Evolutionary conservation across 2,888 invertebrate species (phyloP).

Genomic region (Andricus curvator): DNA sequence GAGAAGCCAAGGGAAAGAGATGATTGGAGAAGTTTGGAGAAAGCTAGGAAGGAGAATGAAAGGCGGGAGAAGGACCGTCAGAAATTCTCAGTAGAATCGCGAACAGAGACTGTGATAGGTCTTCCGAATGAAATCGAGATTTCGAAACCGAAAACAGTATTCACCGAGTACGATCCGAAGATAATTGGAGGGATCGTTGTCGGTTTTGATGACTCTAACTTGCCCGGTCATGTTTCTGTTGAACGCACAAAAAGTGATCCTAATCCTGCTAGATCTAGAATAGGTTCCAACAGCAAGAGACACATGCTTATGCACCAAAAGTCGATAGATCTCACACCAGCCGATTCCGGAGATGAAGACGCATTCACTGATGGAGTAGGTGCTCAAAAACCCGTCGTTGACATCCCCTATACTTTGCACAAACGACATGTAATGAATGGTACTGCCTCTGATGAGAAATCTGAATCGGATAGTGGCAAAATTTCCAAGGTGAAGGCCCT

Average conservation of each 20-base stretch:
- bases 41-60: slow-evolving; percentile 72
- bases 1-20: slow-evolving; percentile 72
- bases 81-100: slow-evolving; percentile 67
- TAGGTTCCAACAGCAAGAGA: slow-evolving; percentile 87
- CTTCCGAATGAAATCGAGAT: slow-evolving; percentile 68
- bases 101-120: slow-evolving; percentile 67
- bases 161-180: slow-evolving; percentile 86
- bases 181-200: slow-evolving; percentile 75
- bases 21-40: slow-evolving; percentile 74
- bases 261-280: slow-evolving; percentile 86
- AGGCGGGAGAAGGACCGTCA: slow-evolving; percentile 70
- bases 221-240: slow-evolving; percentile 82
- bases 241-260: slow-evolving; percentile 94
- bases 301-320: slow-evolving; percentile 92
- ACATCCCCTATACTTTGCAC: slow-evolving; percentile 91
- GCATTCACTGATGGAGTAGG: slow-evolving; percentile 82
- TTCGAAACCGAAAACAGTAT: slow-evolving; percentile 76
- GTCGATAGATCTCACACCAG: slow-evolving; percentile 90
- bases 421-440: slow-evolving; percentile 93
- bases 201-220: slow-evolving; percentile 69
- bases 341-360: slow-evolving; percentile 92
- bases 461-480: slow-evolving; percentile 72
- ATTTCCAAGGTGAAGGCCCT: slow-evolving; percentile 56
- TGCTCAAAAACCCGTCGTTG: slow-evolving; percentile 79
- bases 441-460: slow-evolving; percentile 81